These are phyloP conservation scores for Bombycilla garrulus DNA, from an alignment of 2,113 vertebrate genomes.

Conservation along the genomic window DNA sequence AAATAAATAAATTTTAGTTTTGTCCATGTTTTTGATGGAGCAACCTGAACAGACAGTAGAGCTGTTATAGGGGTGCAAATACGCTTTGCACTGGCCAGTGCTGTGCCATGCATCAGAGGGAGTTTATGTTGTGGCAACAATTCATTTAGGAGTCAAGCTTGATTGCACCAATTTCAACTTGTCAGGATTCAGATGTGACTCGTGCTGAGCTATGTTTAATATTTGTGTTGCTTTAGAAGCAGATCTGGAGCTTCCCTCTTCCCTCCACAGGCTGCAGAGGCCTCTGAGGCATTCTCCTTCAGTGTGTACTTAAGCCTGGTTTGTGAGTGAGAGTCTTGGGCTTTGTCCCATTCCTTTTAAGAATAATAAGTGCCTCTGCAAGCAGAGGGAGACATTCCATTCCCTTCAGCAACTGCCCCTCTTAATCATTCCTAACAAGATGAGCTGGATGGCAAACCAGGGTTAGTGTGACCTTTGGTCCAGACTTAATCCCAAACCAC, in stretches of 20 bases:
- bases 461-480: background rate
- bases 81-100: background rate
- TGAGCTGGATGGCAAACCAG: background rate
- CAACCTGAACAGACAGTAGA: background rate
- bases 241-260: background rate
- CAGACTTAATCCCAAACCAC: background rate
- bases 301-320: background rate
- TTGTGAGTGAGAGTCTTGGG: background rate
- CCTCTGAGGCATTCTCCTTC: background rate
- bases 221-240: background rate
- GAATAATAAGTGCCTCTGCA: background rate
- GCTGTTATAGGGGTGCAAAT: background rate
- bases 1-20: background rate
- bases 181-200: background rate
- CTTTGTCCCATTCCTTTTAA: background rate
- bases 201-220: background rate
- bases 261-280: background rate
- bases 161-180: background rate
- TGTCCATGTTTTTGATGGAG: background rate
- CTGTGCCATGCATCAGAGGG: background rate
- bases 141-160: background rate
- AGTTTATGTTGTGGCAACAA: background rate
- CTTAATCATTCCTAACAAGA: background rate
- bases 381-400: background rate
- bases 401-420: background rate